Conservation (phyloP, 2,113 vertebrate genomes). For the Neopipo cinnamomea region DNA sequence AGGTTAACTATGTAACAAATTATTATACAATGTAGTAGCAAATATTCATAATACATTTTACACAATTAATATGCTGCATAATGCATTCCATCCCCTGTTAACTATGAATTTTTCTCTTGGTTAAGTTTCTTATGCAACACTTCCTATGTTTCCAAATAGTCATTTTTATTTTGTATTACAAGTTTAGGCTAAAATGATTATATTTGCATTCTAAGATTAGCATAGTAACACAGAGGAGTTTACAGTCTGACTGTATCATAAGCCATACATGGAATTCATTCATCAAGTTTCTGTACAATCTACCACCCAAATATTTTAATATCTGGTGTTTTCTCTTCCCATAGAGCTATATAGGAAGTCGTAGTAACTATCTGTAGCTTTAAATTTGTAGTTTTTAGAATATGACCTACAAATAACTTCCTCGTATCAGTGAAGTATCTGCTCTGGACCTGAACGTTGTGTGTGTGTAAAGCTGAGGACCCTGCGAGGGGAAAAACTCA, state of each 20-base stretch:
- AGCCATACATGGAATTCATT: background rate
- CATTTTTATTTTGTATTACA: background rate
- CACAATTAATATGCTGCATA: background rate
- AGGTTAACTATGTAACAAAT: background rate
- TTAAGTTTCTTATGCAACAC: background rate
- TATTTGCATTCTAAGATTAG: background rate
- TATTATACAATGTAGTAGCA: background rate
- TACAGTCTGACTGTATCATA: background rate
- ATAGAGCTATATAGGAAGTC: background rate
- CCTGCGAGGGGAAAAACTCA: conserved; percentile 64
- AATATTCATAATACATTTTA: background rate
- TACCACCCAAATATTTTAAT: background rate
- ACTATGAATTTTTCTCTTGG: background rate
- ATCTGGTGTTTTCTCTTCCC: background rate
- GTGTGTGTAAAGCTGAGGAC: fast-evolving
- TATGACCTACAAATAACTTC: background rate
- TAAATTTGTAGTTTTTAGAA: background rate
- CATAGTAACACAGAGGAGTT: background rate
- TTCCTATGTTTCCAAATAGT: background rate
- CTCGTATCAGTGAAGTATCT: background rate
- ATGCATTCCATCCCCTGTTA: background rate
- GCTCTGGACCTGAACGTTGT: fast-evolving
- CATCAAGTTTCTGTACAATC: background rate
- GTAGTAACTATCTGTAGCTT: background rate
- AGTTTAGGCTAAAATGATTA: background rate